Evolutionary conservation across 2,797 vertebrate species (phyloP).

Genomic region (Onychomys arenicola): DNA sequence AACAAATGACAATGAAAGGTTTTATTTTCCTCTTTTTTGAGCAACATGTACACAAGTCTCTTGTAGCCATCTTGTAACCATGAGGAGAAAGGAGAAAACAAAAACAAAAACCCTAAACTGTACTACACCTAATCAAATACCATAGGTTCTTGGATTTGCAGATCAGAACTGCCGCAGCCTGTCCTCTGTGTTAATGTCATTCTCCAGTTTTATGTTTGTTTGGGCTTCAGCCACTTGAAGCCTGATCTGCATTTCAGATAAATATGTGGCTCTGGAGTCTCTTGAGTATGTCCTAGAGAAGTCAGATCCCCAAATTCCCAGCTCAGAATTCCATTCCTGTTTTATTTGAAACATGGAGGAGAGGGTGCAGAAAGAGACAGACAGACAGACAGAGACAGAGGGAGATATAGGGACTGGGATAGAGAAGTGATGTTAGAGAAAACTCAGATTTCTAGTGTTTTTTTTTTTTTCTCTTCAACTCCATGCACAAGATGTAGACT

Average conservation of each 20-base stretch:
- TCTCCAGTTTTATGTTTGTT: not conserved
- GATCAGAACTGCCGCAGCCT: not conserved
- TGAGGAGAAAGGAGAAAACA: not conserved
- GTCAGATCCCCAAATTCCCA: not conserved
- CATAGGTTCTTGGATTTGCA: not conserved
- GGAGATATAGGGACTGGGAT: not conserved
- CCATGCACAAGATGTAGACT: not conserved
- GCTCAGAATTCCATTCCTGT: not conserved
- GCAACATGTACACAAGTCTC: not conserved
- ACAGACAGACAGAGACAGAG: not conserved
- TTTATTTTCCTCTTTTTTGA: not conserved
- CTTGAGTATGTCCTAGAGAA: not conserved
- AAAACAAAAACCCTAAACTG: not conserved
- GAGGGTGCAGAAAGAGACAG: not conserved
- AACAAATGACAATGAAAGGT: not conserved
- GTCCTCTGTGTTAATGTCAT: not conserved
- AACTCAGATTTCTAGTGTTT: not conserved
- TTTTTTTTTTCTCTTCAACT: not conserved
- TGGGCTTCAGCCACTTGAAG: not conserved
- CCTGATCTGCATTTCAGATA: not conserved
- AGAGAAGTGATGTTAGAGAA: not conserved
- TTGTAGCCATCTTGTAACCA: not conserved
- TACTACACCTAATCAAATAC: not conserved
- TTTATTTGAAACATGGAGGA: not conserved
- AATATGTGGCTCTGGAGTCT: not conserved